phyloP scores from a whole-genome alignment of 2,797 vertebrate genomes.

The Euphonia xanthogaster region DNA sequence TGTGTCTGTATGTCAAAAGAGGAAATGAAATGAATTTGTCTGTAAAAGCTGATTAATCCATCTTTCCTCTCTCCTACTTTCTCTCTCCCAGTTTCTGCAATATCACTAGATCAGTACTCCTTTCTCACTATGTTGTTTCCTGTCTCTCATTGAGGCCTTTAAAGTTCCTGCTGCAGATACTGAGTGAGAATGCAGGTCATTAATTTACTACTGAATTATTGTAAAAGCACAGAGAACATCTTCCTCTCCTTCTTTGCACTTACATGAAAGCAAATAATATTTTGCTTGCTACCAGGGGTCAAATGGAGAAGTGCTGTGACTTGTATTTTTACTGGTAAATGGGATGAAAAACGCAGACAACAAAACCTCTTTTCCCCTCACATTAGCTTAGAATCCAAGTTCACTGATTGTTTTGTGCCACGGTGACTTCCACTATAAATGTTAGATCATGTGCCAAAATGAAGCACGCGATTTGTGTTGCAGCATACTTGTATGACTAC shows the following conservation, averaged over 20 bases:
- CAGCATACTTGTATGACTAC: neutral
- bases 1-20: neutral
- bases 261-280: neutral
- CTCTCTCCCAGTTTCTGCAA: neutral
- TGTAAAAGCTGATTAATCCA: neutral
- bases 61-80: neutral
- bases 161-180: neutral
- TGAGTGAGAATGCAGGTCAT: neutral
- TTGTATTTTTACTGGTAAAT: neutral
- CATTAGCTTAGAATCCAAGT: neutral
- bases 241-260: neutral
- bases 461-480: neutral
- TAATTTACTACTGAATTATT: neutral
- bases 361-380: neutral
- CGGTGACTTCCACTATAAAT: neutral
- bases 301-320: neutral
- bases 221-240: neutral
- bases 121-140: neutral
- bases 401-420: neutral
- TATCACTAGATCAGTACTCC: neutral
- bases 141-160: neutral
- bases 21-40: neutral
- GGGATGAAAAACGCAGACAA: neutral
- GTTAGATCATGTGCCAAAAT: neutral
- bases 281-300: neutral